Conservation (phyloP, 2,888 invertebrate species). For the Bombyx huttoni region DNA sequence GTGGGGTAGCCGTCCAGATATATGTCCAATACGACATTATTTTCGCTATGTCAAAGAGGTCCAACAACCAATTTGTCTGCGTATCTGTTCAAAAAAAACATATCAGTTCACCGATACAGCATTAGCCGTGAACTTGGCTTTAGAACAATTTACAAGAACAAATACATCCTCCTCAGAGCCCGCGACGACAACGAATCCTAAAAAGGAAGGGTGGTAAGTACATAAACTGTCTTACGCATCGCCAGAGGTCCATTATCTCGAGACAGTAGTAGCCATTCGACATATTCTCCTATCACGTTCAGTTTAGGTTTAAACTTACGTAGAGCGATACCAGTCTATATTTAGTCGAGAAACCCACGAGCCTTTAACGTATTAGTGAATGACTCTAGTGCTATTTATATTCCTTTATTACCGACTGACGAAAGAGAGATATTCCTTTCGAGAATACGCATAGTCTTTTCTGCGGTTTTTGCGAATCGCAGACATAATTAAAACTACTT, state of each 20-base stretch:
- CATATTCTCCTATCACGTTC: background rate
- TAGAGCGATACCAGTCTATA: background rate
- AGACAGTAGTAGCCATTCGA: background rate
- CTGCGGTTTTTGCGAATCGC: too few species aligned
- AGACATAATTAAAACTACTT: too few species aligned
- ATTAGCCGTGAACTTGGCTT: background rate
- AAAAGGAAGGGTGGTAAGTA: background rate
- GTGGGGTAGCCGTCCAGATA: too few species aligned
- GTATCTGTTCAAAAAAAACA: too few species aligned
- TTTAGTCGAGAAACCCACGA: background rate
- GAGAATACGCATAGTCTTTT: too few species aligned
- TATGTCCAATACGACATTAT: too few species aligned
- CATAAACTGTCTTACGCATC: background rate
- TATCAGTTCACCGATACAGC: too few species aligned
- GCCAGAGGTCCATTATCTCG: background rate
- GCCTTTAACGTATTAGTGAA: background rate
- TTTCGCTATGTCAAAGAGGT: too few species aligned
- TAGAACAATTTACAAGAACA: background rate
- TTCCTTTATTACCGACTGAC: background rate
- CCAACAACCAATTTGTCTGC: too few species aligned
- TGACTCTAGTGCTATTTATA: background rate
- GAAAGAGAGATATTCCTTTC: background rate
- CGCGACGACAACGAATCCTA: background rate
- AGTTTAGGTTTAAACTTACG: background rate
- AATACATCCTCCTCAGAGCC: background rate